Conservation (phyloP, 92 coral and sea anemone genomes). For the Zoanthus gigantus region DNA sequence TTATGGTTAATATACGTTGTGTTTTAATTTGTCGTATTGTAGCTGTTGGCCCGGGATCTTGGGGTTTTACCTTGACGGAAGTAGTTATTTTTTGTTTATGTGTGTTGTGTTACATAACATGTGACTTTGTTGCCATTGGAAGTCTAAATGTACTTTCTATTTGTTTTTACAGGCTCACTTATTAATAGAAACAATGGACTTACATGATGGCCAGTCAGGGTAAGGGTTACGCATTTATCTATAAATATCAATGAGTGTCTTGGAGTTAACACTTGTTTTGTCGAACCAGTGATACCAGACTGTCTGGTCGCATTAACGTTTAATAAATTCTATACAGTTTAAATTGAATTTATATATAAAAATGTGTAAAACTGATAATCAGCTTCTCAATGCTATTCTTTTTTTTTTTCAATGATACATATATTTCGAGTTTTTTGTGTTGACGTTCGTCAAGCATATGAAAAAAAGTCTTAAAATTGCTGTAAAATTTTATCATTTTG, state of each 20-base stretch:
- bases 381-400: neutral
- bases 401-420: neutral
- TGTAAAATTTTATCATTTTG: neutral
- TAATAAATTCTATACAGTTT: conserved; percentile 8
- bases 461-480: neutral
- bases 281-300: conserved; percentile 31
- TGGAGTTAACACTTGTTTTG: conserved; percentile 33
- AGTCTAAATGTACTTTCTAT: conserved; percentile 4
- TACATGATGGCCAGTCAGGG: conserved; percentile 45
- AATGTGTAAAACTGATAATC: neutral
- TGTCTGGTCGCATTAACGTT: neutral
- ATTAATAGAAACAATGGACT: conserved; percentile 45
- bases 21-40: neutral
- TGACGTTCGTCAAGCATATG: neutral
- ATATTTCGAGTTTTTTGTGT: neutral
- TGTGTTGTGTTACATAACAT: conserved; percentile 5
- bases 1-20: neutral
- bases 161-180: conserved; percentile 37
- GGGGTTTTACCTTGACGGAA: neutral
- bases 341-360: neutral
- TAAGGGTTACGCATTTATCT: conserved; percentile 38
- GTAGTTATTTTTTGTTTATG: neutral
- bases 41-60: neutral
- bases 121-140: conserved; percentile 19
- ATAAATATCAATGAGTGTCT: conserved; percentile 37